These are phyloP conservation scores for Drosophila sordidula DNA, from an alignment of 2,888 invertebrate genomes.

Conservation along the genomic window DNA sequence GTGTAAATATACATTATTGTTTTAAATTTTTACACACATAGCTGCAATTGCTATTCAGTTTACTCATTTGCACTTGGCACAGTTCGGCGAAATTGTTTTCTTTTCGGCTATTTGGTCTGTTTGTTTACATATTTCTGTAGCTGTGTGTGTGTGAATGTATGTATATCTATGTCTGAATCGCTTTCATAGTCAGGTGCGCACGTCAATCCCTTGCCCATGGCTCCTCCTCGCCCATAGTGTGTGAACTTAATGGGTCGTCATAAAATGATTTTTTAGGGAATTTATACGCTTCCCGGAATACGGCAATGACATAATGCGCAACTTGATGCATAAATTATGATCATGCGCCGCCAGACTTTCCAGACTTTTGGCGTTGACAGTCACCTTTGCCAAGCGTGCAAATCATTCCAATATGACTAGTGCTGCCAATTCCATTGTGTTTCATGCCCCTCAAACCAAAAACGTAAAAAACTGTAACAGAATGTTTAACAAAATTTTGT, in stretches of 20 bases:
- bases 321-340: conserved; percentile 63
- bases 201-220: conserved; percentile 19
- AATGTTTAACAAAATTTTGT: conserved; percentile 38
- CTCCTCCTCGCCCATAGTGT: conserved; percentile 15
- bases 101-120: conserved; percentile 38
- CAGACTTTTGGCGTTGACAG: conserved; percentile 5
- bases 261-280: conserved; percentile 56
- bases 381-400: conserved; percentile 29
- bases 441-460: conserved; percentile 5
- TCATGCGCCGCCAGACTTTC: conserved; percentile 16
- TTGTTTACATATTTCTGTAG: conserved; percentile 45
- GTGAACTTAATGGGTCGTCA: conserved; percentile 71
- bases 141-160: conserved; percentile 20
- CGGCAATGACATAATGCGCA: conserved; percentile 67
- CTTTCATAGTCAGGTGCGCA: conserved; percentile 74
- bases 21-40: neutral
- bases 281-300: conserved; percentile 62
- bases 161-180: conserved; percentile 49
- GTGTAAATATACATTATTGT: neutral
- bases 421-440: conserved; percentile 29
- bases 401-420: conserved; percentile 35
- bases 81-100: conserved; percentile 51
- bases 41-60: conserved; percentile 34
- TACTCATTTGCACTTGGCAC: conserved; percentile 73
- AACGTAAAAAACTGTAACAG: conserved; percentile 42